Conservation (phyloP, 1,140 invertebrate species). For the Phthorimaea operculella region DNA sequence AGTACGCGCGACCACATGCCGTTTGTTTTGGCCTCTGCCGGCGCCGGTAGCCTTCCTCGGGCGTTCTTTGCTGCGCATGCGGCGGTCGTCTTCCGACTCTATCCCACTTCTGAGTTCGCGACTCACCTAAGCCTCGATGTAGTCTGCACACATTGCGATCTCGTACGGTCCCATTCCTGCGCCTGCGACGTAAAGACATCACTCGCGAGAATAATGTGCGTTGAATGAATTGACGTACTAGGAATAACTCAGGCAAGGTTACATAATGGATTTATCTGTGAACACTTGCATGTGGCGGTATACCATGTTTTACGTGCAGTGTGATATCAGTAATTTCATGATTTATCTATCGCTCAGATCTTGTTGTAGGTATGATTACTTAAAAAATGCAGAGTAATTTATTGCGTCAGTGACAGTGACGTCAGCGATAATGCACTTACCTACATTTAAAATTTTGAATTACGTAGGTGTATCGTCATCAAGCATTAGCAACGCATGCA, state of each 20-base stretch:
- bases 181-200: neutral
- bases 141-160: neutral
- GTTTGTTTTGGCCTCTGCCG: conserved; percentile 58
- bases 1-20: conserved; percentile 62
- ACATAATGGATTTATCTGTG: too few relatives aligned
- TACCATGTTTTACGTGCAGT: too few relatives aligned
- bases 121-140: neutral
- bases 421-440: too few relatives aligned
- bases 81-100: neutral
- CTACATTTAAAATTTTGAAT: too few relatives aligned
- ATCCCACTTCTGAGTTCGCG: conserved; percentile 7
- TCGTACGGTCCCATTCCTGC: neutral
- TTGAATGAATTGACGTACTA: neutral
- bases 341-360: too few relatives aligned
- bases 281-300: too few relatives aligned
- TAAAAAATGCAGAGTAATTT: too few relatives aligned
- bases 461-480: too few relatives aligned
- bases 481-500: too few relatives aligned
- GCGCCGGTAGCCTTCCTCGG: conserved; percentile 27
- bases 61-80: neutral
- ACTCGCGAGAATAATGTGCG: neutral
- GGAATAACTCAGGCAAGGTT: neutral
- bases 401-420: too few relatives aligned
- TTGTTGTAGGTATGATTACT: too few relatives aligned
- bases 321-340: too few relatives aligned